These are phyloP conservation scores for Danionella cerebrum DNA, from an alignment of 2,113 vertebrate species.

Conservation along the genomic window DNA sequence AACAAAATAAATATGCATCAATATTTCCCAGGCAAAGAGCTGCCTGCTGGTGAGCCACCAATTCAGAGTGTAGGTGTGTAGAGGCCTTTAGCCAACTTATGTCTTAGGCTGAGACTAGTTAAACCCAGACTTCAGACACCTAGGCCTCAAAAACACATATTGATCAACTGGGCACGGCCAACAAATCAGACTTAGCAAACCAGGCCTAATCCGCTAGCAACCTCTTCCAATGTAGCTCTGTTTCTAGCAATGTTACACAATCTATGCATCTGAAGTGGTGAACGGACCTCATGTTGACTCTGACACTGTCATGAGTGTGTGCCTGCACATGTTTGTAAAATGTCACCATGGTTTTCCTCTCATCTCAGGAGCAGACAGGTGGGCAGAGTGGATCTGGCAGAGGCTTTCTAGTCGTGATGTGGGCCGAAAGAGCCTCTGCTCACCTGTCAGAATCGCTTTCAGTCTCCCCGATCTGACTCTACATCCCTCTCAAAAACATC, in stretches of 20 bases:
- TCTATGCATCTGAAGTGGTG: neutral
- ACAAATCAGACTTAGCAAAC: too few species aligned
- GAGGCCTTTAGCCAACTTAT: too few species aligned
- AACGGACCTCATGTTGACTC: neutral
- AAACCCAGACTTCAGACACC: too few species aligned
- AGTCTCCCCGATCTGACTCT: constrained; percentile 9
- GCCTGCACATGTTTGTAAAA: constrained; percentile 13
- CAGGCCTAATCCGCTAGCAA: too few species aligned
- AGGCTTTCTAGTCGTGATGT: neutral
- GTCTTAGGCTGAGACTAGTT: too few species aligned
- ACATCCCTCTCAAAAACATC: constrained; percentile 11
- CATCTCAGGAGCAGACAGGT: constrained; percentile 11
- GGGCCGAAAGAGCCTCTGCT: constrained; percentile 2
- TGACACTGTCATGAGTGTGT: neutral
- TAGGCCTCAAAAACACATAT: too few species aligned
- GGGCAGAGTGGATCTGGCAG: constrained; percentile 7
- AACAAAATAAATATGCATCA: too few species aligned
- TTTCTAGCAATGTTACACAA: neutral
- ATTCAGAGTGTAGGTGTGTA: too few species aligned
- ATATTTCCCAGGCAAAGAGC: too few species aligned
- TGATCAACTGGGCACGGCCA: too few species aligned
- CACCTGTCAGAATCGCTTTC: constrained; percentile 17
- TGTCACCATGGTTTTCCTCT: neutral
- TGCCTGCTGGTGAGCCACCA: too few species aligned
- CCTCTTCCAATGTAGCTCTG: neutral